Base-by-base conservation (phyloP, 2,888 invertebrate species). In the Torymus auratus region DNA sequence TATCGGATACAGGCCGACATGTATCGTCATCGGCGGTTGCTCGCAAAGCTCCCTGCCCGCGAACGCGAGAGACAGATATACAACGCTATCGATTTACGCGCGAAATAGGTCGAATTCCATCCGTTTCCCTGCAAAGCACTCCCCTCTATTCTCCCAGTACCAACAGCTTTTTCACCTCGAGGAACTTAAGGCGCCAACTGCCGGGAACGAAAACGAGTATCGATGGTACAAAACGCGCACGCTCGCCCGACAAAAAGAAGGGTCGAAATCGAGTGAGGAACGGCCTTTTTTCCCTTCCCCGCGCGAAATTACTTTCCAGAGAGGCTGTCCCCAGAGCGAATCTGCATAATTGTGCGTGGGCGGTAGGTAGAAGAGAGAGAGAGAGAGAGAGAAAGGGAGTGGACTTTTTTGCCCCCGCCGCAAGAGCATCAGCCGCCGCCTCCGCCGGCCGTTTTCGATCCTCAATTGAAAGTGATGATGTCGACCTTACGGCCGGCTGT, bases 261-360 rank as follows among this genome's bases (percentile, higher is more conserved):
- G 55, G 28, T n/a, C 58, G 17, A 73, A 70, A 74, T 60, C 28
- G 65, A 68, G 67, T 53, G 74, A 82, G 62, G 61, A 15, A 20
- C 23, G 58, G 55, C 61, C 50, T 62, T 75, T 76, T 65, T 75
- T 62, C 41, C 17, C n/a, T 68, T 53, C 73, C 67, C 58, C 69
- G 23, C 68, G 64, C 68, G 62, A 83, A 81, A 83, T 83, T 83
- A 81, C 80, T 76, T 81, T 72, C 75, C 75, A 82, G 70, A 70
- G 80, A 71, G 62, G 55, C 62, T 55, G 62, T 62, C 62, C 55
- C 69, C 56, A 71, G 71, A 78, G 68, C 52, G 69, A 83, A 83
- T 83, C 62, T 81, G 64, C 82, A 83, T 83, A 83, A 83, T 83
- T 81, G 80, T 74, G 73, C 74, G 67, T 81, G 75, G 62, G 17